These are phyloP conservation scores for Sinohyriopsis cumingii DNA, from an alignment of 2,888 invertebrate species.

Conservation along the genomic window DNA sequence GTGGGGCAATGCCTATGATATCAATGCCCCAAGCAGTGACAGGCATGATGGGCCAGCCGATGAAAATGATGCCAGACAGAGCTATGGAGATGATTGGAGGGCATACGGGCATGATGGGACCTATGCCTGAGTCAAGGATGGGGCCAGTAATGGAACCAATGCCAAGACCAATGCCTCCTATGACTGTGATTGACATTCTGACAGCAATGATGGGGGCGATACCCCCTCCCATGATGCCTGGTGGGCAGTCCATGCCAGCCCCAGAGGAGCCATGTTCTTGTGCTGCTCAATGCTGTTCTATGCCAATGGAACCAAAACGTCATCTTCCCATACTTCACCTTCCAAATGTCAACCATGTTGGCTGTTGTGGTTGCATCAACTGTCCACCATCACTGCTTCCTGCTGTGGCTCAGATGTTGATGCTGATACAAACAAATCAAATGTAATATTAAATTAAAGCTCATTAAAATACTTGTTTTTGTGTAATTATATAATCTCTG, in stretches of 20 bases:
- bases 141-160: slow-evolving; percentile 16
- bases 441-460: too few species aligned
- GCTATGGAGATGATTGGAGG: slow-evolving; percentile 2
- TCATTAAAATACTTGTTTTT: too few species aligned
- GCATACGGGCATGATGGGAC: slow-evolving; percentile 6
- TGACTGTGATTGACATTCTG: slow-evolving; percentile 2
- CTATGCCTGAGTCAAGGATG: slow-evolving; percentile 10
- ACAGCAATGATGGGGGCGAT: not conserved
- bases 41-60: not conserved
- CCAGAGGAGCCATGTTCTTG: slow-evolving; percentile 35
- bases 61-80: slow-evolving; percentile 1
- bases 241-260: slow-evolving; percentile 1
- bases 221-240: slow-evolving; percentile 9
- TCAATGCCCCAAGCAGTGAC: not conserved
- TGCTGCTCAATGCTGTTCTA: slow-evolving; percentile 29
- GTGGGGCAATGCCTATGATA: not conserved
- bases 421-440: too few species aligned
- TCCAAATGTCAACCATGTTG: slow-evolving; percentile 26
- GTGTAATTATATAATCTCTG: too few species aligned
- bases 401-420: slow-evolving; percentile 17
- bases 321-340: slow-evolving; percentile 27
- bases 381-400: slow-evolving; percentile 28
- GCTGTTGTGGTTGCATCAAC: slow-evolving; percentile 36
- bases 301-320: slow-evolving; percentile 26
- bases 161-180: slow-evolving; percentile 7